phyloP scores from a whole-genome alignment of 2,797 vertebrate species.

The Steatocranus sp. region DNA sequence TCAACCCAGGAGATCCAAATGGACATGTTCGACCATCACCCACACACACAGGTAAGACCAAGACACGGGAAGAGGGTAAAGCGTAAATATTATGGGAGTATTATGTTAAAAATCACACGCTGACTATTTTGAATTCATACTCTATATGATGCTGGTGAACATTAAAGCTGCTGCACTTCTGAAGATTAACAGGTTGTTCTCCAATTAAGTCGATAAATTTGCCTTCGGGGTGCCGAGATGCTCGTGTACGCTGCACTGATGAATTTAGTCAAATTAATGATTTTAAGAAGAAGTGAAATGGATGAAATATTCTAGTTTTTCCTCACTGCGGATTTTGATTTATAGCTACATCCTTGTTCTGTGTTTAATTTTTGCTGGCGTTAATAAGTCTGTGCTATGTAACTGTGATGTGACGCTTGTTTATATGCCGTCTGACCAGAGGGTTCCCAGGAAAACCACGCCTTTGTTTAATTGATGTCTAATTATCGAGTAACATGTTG shows the following conservation, averaged over 20 bases:
- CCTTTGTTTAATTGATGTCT: conserved; percentile 48
- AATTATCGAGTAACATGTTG: neutral
- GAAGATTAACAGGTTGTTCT: conserved; percentile 69
- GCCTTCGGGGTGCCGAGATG: neutral
- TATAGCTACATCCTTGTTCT: neutral
- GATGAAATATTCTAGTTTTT: neutral
- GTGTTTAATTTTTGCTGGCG: neutral
- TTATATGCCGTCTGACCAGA: neutral
- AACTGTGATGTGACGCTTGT: conserved; percentile 35
- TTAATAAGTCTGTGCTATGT: neutral
- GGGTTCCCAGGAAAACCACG: conserved; percentile 36
- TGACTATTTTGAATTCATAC: neutral
- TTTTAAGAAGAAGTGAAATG: neutral
- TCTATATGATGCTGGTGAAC: neutral
- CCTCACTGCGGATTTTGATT: neutral
- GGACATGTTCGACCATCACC: conserved; percentile 95
- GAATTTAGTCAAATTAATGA: neutral
- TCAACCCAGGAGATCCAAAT: conserved; percentile 98
- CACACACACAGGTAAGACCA: conserved; percentile 89
- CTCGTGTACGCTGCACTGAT: neutral
- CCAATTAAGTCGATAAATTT: conserved; percentile 18
- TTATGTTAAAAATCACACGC: neutral
- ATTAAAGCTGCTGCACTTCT: conserved; percentile 7
- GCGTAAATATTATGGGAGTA: neutral
- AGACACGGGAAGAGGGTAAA: neutral